Percentiles rank a stretch among this genome's conserved stretches.
Evolutionary conservation across 30 jellyfish, hydroid and myxozoan genomes (phyloP).

Genomic region (Aurelia sp.): DNA sequence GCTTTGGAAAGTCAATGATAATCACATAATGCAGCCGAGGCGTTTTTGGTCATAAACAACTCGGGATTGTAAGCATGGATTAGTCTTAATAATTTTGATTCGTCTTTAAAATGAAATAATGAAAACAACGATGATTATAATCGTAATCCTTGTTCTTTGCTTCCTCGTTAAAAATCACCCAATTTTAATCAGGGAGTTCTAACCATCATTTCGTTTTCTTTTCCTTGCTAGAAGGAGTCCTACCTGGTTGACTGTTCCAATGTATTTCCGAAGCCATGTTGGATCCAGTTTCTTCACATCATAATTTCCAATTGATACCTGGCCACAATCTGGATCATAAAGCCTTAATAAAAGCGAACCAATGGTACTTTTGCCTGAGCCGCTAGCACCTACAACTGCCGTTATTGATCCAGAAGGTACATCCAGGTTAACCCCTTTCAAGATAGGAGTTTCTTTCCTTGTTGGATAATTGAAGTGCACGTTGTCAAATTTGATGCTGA

Average conservation of each 20-base stretch:
- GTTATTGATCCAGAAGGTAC: conserved; percentile 87
- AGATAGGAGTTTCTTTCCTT: conserved; percentile 68
- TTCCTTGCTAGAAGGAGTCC: neutral
- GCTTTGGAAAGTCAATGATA: too few species aligned
- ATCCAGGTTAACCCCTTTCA: conserved; percentile 66
- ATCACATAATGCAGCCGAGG: too few species aligned
- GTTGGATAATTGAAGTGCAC: conserved; percentile 83
- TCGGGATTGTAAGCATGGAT: too few species aligned
- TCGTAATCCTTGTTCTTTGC: too few species aligned
- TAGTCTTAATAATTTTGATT: too few species aligned
- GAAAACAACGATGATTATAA: too few species aligned
- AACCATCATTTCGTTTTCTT: too few species aligned
- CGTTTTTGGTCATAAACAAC: too few species aligned
- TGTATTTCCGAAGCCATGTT: conserved; percentile 72
- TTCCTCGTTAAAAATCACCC: too few species aligned
- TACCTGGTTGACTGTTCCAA: conserved; percentile 98
- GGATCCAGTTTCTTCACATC: conserved; percentile 87
- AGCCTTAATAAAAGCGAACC: conserved; percentile 91
- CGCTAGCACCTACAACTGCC: conserved; percentile 99
- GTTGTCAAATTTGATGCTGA: conserved; percentile 70
- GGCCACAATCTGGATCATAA: conserved; percentile 92
- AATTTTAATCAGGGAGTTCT: too few species aligned
- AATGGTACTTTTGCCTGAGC: conserved; percentile 97
- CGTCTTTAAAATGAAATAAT: too few species aligned
- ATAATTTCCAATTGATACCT: conserved; percentile 75